Conservation (phyloP, 2,797 vertebrate species). For the Epinephelus coioides region DNA sequence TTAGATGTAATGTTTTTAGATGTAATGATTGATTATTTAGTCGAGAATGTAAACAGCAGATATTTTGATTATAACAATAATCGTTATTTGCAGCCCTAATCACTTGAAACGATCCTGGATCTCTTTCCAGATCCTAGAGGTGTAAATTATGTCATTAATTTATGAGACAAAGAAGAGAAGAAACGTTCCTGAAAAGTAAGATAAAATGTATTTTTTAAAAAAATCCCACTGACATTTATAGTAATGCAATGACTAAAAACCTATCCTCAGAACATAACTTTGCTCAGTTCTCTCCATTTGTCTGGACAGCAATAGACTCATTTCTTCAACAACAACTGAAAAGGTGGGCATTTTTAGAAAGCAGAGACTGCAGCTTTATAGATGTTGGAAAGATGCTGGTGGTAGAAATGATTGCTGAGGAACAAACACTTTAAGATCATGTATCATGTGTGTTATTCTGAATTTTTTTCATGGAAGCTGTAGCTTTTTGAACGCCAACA, state of each 20-base stretch:
- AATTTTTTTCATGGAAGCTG: background rate
- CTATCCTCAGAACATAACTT: background rate
- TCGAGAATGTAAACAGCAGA: background rate
- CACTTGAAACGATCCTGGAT: background rate
- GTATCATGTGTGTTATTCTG: background rate
- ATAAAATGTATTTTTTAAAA: background rate
- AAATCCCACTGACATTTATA: background rate
- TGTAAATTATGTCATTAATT: background rate
- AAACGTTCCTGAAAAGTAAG: background rate
- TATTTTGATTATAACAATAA: background rate
- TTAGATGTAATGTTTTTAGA: background rate
- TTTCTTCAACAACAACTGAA: background rate
- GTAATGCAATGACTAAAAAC: background rate
- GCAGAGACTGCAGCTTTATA: background rate
- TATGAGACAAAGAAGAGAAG: background rate
- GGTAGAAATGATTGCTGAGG: background rate
- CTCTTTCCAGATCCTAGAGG: background rate
- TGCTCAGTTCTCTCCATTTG: background rate
- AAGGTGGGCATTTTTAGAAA: too few species aligned
- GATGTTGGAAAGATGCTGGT: background rate
- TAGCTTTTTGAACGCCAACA: background rate
- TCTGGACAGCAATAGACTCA: background rate
- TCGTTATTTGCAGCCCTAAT: background rate
- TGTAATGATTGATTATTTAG: background rate
- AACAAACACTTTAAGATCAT: background rate